A percentile compares a stretch with the other conserved stretches of the same genome.
These are phyloP conservation scores for Lasiurus cinereus DNA, from an alignment of 2,113 vertebrate genomes.

Conservation along the genomic window DNA sequence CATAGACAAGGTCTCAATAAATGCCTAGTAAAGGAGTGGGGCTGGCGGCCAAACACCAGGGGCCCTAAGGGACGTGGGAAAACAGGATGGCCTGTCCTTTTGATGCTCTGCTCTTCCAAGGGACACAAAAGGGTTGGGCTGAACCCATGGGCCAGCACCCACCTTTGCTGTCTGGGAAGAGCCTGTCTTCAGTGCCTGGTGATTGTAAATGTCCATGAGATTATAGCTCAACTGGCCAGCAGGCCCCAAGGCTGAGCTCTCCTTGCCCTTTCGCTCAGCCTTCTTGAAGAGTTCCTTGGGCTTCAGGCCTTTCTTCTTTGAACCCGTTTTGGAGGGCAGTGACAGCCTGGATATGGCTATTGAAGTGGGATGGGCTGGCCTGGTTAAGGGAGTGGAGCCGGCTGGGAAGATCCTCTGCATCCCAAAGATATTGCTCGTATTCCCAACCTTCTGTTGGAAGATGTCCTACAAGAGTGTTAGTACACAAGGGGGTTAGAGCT, in stretches of 20 bases:
- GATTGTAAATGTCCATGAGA: conserved; percentile 92
- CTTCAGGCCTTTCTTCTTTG: conserved; percentile 92
- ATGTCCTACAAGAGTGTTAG: conserved; percentile 89
- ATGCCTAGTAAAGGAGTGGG: conserved; percentile 76
- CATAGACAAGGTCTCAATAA: conserved; percentile 82
- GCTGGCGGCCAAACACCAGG: conserved; percentile 78
- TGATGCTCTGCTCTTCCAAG: conserved; percentile 74
- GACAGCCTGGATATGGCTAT: conserved; percentile 82
- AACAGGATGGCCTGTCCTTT: conserved; percentile 60
- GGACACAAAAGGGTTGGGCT: conserved; percentile 78
- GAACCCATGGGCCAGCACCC: conserved; percentile 80
- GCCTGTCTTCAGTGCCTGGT: conserved; percentile 90
- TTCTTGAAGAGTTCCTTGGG: conserved; percentile 92
- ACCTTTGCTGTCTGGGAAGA: conserved; percentile 91
- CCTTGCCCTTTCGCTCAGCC: conserved; percentile 89
- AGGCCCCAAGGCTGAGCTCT: conserved; percentile 77
- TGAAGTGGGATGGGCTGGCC: conserved; percentile 86
- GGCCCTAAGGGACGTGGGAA: conserved; percentile 63
- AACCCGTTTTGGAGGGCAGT: conserved; percentile 79
- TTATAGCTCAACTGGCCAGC: conserved; percentile 88
- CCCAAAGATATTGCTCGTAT: conserved; percentile 90
- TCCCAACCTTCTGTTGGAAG: conserved; percentile 94
- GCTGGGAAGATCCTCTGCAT: conserved; percentile 86
- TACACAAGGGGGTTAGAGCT: conserved; percentile 77
- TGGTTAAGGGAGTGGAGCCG: conserved; percentile 86